Base-by-base conservation (phyloP, 1,140 invertebrate genomes). In the Marisa cornuarietis region DNA sequence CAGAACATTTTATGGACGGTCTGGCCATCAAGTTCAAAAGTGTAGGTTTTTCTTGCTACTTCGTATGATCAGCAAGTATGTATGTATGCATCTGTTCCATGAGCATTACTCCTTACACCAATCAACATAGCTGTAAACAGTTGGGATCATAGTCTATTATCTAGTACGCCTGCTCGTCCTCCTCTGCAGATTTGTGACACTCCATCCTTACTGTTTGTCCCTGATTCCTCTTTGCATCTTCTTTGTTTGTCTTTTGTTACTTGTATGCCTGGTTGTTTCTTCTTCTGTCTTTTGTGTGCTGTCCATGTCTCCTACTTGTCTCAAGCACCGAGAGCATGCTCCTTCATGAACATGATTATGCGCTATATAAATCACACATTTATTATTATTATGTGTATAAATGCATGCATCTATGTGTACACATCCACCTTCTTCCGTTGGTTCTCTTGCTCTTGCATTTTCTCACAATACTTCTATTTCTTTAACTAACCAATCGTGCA, bases 21-120 rank as follows among this genome's bases (percentile, higher is more conserved):
- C 79, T 88, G 18, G 79, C 83, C 52, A 65, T 76, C 24, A 87
- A 87, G 69, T 88, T 88, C 75, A 88, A 87, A 82, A 87, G 85
- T 87, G 87, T 88, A 83, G 82, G 87, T 86, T 31, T 16, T n/a
- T 31, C n/a, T 18, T 62, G 11, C 24, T 42, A 16, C 8, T 52
- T 72, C 65, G 42, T 52, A 52, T n/a, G 22, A 51, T 18, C 24
- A 24, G 42, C 24, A 18, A 74, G 16, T 22, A 42, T 74, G 24
- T 66, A 65, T 49, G 2, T 63, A 16, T 68, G 11, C 24, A 66
- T 73, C 7, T 61, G 63, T 26, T n/a, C 73, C 26, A 63, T 14
- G 49, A 52, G n/a, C n/a, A n/a, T n/a, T n/a, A n/a, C n/a, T n/a
- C n/a, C n/a, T n/a, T n/a, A n/a, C n/a, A n/a, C n/a, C n/a, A n/a